Conservation (phyloP, 1,140 invertebrate species). For the Artemia franciscana region DNA sequence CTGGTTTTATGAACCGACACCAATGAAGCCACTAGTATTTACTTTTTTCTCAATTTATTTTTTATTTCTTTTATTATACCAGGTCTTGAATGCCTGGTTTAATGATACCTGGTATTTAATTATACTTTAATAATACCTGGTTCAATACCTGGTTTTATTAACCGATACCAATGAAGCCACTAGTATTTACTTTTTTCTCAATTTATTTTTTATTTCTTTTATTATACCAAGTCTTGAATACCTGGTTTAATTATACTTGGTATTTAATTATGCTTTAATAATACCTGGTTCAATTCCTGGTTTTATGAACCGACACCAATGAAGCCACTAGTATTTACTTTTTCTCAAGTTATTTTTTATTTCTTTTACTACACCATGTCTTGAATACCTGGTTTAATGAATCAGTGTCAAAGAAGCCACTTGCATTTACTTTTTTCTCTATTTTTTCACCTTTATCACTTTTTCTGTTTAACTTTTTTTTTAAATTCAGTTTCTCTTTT, state of each 20-base stretch:
- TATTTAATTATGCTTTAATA: too few relatives aligned
- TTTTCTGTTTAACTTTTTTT: too few relatives aligned
- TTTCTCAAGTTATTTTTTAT: background rate
- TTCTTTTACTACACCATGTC: conserved; percentile 2
- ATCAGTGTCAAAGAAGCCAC: too few relatives aligned
- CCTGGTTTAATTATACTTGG: too few relatives aligned
- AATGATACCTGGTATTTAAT: too few relatives aligned
- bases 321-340: background rate
- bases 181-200: background rate
- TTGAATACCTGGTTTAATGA: too few relatives aligned
- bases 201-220: conserved; percentile 1
- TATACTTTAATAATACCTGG: too few relatives aligned
- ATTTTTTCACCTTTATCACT: too few relatives aligned
- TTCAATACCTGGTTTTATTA: conserved; percentile 28
- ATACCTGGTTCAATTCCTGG: too few relatives aligned
- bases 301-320: conserved; percentile 19
- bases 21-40: background rate
- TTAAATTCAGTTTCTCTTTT: too few relatives aligned
- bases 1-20: conserved; percentile 24
- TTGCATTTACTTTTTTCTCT: too few relatives aligned
- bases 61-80: conserved; percentile 1
- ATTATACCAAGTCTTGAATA: conserved; percentile 2
- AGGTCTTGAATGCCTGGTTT: too few relatives aligned
- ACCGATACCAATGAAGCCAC: conserved; percentile 10
- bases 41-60: background rate